Evolutionary conservation across 2,797 vertebrate genomes (phyloP).

Genomic region (Lithobates pipiens): DNA sequence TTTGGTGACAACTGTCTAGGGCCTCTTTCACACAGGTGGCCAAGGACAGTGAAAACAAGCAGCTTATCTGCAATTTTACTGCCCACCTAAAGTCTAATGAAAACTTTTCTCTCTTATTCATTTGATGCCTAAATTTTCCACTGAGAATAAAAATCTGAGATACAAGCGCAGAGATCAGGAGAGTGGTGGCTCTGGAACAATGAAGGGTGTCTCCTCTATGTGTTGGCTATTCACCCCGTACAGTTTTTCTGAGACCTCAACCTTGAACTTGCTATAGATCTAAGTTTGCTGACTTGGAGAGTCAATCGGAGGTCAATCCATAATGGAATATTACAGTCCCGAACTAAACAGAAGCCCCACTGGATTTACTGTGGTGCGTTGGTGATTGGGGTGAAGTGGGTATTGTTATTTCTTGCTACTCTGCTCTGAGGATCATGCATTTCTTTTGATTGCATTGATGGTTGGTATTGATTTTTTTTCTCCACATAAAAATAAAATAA

Average conservation of each 20-base stretch:
- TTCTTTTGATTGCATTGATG: slow-evolving; percentile 20
- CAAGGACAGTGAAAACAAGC: too few relatives aligned
- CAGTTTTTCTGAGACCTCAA: background rate
- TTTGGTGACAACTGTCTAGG: too few relatives aligned
- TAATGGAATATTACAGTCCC: slow-evolving; percentile 17
- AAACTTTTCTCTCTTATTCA: too few relatives aligned
- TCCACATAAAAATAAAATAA: background rate
- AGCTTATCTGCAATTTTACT: too few relatives aligned
- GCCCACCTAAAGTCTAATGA: too few relatives aligned
- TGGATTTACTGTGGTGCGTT: background rate
- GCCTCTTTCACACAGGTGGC: too few relatives aligned
- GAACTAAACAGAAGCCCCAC: slow-evolving; percentile 16
- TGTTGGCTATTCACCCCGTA: too few relatives aligned
- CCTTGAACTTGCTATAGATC: background rate
- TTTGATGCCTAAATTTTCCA: too few relatives aligned
- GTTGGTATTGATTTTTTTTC: slow-evolving; percentile 20
- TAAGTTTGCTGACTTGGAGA: slow-evolving; percentile 1
- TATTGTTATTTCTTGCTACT: slow-evolving; percentile 23
- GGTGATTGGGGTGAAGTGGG: slow-evolving; percentile 35
- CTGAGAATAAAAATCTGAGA: too few relatives aligned
- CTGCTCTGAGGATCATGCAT: background rate
- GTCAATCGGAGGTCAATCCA: slow-evolving; percentile 22
- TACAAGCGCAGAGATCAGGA: too few relatives aligned
- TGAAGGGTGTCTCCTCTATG: too few relatives aligned
- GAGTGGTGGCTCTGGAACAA: too few relatives aligned